Percentiles rank a stretch among this genome's conserved stretches.
Evolutionary conservation across 2,113 vertebrate genomes (phyloP).

Genomic region (Brachirus orientalis): DNA sequence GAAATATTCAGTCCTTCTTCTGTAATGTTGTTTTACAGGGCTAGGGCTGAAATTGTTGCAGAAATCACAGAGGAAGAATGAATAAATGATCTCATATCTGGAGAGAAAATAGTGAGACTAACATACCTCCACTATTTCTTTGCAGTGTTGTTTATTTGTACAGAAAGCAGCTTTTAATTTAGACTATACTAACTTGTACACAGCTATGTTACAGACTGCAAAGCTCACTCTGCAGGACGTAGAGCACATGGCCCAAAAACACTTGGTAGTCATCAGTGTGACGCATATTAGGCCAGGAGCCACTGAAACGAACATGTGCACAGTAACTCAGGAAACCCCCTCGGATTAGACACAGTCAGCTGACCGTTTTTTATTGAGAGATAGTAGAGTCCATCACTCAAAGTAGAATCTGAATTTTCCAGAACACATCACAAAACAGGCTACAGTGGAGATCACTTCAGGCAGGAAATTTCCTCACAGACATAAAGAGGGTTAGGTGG

Average conservation of each 20-base stretch:
- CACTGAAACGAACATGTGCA: neutral
- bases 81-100: neutral
- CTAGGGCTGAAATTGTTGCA: neutral
- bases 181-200: too few relatives aligned
- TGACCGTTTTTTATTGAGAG: neutral
- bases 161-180: neutral
- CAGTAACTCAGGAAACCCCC: constrained; percentile 27
- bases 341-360: constrained; percentile 18
- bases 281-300: neutral
- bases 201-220: constrained; percentile 15
- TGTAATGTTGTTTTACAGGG: neutral
- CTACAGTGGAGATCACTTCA: constrained; percentile 7
- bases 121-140: neutral
- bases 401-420: constrained; percentile 36
- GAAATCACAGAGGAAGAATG: neutral
- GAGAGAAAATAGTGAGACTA: too few relatives aligned
- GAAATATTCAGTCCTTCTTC: neutral
- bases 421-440: constrained; percentile 33
- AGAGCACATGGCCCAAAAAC: constrained; percentile 12
- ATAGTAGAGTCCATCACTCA: neutral
- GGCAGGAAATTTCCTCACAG: neutral
- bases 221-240: constrained; percentile 12
- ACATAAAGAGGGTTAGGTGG: constrained; percentile 10
- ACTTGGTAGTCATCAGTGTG: constrained; percentile 17
- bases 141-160: neutral